Evolutionary conservation across 2,797 vertebrate genomes (phyloP).

Genomic region (Mus caroli): DNA sequence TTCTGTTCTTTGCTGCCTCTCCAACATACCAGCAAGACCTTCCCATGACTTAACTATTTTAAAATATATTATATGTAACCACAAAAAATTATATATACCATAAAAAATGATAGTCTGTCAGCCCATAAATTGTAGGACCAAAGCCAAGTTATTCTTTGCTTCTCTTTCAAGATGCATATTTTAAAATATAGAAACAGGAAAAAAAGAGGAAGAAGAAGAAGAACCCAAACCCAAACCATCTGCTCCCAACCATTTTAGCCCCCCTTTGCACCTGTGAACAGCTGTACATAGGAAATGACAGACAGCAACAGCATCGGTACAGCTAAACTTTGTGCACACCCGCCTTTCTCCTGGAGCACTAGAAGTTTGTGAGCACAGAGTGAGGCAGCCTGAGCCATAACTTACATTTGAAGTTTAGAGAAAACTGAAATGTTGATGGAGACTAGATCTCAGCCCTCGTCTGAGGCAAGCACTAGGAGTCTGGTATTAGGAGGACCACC

Average conservation of each 20-base stretch:
- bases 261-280: not conserved
- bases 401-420: not conserved
- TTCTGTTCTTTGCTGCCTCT: not conserved
- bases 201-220: not conserved
- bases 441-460: not conserved
- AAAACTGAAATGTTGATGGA: not conserved
- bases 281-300: not conserved
- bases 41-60: not conserved
- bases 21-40: not conserved
- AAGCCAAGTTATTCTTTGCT: conserved; percentile 28
- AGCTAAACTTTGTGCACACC: not conserved
- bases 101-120: conserved; percentile 18
- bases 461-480: not conserved
- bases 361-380: not conserved
- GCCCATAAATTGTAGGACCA: not conserved
- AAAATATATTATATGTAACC: not conserved
- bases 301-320: not conserved
- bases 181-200: conserved; percentile 38
- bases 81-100: conserved; percentile 7
- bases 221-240: not conserved
- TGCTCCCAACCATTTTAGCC: not conserved
- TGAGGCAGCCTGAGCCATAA: conserved; percentile 2
- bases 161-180: not conserved
- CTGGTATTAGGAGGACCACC: not conserved
- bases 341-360: not conserved